Evolutionary conservation across 2,797 vertebrate species (phyloP), one percentile per base, ranked within the genome.

Genomic region (Notamacropus eugenii): DNA sequence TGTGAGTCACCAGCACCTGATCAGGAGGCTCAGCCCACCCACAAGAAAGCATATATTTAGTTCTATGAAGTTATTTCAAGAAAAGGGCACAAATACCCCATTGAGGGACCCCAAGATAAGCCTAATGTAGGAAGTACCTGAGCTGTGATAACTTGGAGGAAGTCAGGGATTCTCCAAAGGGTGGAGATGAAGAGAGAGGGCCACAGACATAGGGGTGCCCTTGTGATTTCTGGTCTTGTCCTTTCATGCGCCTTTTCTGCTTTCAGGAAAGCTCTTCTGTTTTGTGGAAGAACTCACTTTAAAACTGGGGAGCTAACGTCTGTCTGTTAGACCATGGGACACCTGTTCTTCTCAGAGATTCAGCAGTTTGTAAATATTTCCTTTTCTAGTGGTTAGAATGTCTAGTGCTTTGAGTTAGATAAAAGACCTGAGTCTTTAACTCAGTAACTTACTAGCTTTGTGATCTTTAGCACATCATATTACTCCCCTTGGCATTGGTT

Each of bases 401-500:
- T 67, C 34, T n/a, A 92, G 58, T 4, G 8, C 93, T 40, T 19
- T 40, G 50, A 34, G 27, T 90, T 91, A 93, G 54, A 92, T 92
- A 90, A 92, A 97, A 92, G 34, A 74, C 82, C 27, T 24, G 55
- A 93, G 67, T 6, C 52, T 52, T 58, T 95, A 40, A 91, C 34
- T 59, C 56, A 1, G 34, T 92, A 31, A 91, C 24, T 96, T 54
- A 92, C 91, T 58, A 92, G 12, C 62, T 96, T 5, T 97, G 74
- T 58, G 55, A 90, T 4, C 57, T 92, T 91, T 55, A 28, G 90
- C 40, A 82, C 40, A 93, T 14, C n/a, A 92, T 29, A 93, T 96
- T 94, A 34, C 29, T 95, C 94, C 28, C 40, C 56, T 54, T 52
- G 94, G 56, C 67, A 13, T 58, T 87, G 62, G 19, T 94, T 96